Conservation (phyloP, 2,113 vertebrate genomes). For the Nesoenas mayeri region DNA sequence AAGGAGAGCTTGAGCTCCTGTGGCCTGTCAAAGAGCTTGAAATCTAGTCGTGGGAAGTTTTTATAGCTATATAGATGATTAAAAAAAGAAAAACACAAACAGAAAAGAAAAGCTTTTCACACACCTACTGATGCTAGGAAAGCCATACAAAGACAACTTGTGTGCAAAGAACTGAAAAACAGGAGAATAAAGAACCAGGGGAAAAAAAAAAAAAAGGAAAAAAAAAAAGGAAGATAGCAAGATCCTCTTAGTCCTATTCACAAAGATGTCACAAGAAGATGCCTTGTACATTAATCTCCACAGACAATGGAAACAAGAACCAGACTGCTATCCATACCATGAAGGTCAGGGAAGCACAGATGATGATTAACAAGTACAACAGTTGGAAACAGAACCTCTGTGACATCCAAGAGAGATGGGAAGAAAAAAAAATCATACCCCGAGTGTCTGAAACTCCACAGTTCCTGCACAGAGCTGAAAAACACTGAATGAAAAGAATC, state of each 20-base stretch:
- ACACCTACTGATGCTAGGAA: background rate
- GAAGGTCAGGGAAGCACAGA: background rate
- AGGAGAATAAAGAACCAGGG: background rate
- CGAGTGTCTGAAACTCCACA: background rate
- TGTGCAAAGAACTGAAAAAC: background rate
- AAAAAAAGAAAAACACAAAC: background rate
- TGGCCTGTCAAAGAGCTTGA: slow-evolving; percentile 90
- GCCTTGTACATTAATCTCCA: background rate
- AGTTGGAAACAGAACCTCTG: background rate
- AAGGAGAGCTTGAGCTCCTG: slow-evolving; percentile 82
- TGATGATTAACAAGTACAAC: background rate
- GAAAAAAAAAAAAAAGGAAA: too few species aligned
- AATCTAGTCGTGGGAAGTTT: slow-evolving; percentile 86
- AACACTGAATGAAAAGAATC: background rate
- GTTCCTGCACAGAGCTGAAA: background rate
- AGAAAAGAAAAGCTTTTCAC: slow-evolving; percentile 19
- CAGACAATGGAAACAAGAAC: background rate
- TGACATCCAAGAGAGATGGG: background rate
- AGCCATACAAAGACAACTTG: background rate
- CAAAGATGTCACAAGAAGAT: background rate
- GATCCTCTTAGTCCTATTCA: background rate
- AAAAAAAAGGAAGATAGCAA: background rate
- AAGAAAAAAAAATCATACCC: background rate
- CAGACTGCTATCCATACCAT: background rate
- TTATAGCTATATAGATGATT: slow-evolving; percentile 81